Conservation (phyloP, 2,888 invertebrate species). For the Dendrolimus pini region DNA sequence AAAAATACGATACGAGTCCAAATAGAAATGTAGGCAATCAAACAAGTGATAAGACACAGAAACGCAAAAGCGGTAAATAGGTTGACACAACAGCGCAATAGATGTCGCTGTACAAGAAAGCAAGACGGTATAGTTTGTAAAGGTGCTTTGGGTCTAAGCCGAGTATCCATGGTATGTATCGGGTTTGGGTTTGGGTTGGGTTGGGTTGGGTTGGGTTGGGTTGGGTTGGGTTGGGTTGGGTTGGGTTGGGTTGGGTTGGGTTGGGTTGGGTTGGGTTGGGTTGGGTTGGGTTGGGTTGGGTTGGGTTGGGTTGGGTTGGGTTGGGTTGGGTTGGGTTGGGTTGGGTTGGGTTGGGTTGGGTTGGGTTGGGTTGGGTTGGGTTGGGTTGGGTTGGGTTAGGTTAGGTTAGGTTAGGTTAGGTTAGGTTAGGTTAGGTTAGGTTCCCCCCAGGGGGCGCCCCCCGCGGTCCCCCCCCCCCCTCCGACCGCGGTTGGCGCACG, state of each 20-base stretch:
- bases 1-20: too few relatives aligned
- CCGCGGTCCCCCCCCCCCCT: too few relatives aligned
- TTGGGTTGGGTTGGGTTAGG: conserved; percentile 6
- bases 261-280: conserved; percentile 14
- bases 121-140: background rate
- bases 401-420: too few relatives aligned
- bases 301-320: conserved; percentile 11
- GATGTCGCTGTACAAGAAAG: too few relatives aligned
- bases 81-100: too few relatives aligned
- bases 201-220: conserved; percentile 13
- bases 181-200: conserved; percentile 11
- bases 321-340: conserved; percentile 13
- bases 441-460: too few relatives aligned
- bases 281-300: conserved; percentile 14
- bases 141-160: background rate
- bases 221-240: conserved; percentile 12
- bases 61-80: too few relatives aligned
- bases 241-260: conserved; percentile 14
- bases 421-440: too few relatives aligned
- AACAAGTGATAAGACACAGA: too few relatives aligned
- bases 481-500: too few relatives aligned
- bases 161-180: background rate
- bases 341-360: conserved; percentile 11
- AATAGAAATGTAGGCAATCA: too few relatives aligned
- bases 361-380: conserved; percentile 11